A percentile compares a stretch with the other conserved stretches of the same genome.
These are phyloP conservation scores for Oenanthe melanoleuca DNA, from an alignment of 2,113 vertebrate species.

Conservation along the genomic window DNA sequence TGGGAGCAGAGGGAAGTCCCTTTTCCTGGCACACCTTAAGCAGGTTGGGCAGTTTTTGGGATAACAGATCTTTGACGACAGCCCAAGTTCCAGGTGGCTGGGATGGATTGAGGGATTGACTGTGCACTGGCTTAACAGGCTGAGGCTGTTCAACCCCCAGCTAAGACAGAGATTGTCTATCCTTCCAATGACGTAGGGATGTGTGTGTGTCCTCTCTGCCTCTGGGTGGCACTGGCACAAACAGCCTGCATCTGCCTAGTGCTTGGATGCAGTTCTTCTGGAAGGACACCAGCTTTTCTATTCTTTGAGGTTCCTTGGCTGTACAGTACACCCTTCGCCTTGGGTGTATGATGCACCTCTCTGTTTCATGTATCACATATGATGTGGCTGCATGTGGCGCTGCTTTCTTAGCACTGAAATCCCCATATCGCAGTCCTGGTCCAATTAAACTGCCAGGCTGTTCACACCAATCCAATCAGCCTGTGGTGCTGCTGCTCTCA, in stretches of 20 bases:
- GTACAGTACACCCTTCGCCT: background rate
- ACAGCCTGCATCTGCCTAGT: background rate
- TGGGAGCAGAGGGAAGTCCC: background rate
- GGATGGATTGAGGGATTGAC: background rate
- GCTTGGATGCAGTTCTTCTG: background rate
- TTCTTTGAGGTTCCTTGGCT: background rate
- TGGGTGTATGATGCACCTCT: background rate
- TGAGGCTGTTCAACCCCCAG: background rate
- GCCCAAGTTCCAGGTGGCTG: background rate
- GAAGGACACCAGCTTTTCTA: background rate
- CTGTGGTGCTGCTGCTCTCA: background rate
- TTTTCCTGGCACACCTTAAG: background rate
- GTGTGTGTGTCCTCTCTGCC: background rate
- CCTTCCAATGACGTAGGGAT: background rate
- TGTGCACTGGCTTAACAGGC: background rate
- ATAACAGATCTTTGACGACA: background rate
- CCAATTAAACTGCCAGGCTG: background rate
- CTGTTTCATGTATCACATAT: rapidly evolving
- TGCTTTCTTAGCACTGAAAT: background rate
- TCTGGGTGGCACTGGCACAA: background rate
- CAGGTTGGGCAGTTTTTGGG: background rate
- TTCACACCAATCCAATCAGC: rapidly evolving
- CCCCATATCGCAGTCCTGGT: rapidly evolving
- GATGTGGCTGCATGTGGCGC: background rate
- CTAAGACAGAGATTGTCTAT: background rate